Conservation (phyloP, 2,113 vertebrate genomes). For the Oxygymnocypris stewartii region DNA sequence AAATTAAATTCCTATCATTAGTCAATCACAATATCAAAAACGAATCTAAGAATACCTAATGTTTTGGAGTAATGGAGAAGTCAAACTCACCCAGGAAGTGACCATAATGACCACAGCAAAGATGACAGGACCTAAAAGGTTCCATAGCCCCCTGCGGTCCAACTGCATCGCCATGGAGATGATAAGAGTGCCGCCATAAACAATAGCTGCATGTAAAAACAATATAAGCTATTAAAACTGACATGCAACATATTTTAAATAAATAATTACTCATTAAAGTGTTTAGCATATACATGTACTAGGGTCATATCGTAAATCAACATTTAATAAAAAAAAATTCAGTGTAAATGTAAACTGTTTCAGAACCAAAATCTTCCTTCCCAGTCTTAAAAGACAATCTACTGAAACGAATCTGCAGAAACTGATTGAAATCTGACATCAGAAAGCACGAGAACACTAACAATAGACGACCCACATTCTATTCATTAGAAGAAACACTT, state of each 20-base stretch:
- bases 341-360: neutral
- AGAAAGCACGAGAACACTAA: neutral
- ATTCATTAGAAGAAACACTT: neutral
- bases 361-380: neutral
- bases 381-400: neutral
- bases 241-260: neutral
- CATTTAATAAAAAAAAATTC: neutral
- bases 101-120: conserved; percentile 84
- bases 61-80: neutral
- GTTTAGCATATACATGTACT: neutral
- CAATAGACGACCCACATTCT: neutral
- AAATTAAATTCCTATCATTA: neutral
- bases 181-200: conserved; percentile 83
- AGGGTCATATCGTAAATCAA: neutral
- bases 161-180: conserved; percentile 95
- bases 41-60: neutral
- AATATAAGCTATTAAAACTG: neutral
- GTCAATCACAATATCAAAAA: neutral
- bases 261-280: neutral
- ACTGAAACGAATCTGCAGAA: neutral
- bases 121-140: conserved; percentile 90
- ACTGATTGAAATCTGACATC: neutral
- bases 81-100: conserved; percentile 84
- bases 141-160: conserved; percentile 93
- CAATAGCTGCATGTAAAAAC: conserved; percentile 76